A percentile compares a stretch with the other conserved stretches of the same genome.
These are phyloP conservation scores for Harpalus rufipes DNA, from an alignment of 2,888 invertebrate genomes.

Conservation along the genomic window DNA sequence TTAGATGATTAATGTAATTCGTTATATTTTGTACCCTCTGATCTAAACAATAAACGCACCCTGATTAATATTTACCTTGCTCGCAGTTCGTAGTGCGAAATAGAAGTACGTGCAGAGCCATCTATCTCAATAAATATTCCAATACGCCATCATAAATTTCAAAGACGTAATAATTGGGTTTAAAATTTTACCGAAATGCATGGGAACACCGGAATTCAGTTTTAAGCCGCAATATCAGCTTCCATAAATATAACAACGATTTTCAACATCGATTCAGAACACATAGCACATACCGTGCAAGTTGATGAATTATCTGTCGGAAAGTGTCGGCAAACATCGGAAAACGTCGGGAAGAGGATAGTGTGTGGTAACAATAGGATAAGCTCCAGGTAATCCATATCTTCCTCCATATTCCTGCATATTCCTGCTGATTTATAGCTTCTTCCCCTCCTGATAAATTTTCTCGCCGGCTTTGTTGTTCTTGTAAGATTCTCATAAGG, in stretches of 20 bases:
- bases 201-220: constrained; percentile 45
- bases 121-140: constrained; percentile 63
- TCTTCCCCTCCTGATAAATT: constrained; percentile 65
- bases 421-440: constrained; percentile 59
- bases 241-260: constrained; percentile 61
- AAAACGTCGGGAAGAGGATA: background rate
- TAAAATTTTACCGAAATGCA: constrained; percentile 59
- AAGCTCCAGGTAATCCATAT: constrained; percentile 65
- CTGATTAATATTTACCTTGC: constrained; percentile 21
- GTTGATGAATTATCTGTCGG: constrained; percentile 62
- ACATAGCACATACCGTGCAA: background rate
- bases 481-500: constrained; percentile 66
- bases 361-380: constrained; percentile 59
- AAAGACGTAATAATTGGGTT: constrained; percentile 59
- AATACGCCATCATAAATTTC: constrained; percentile 57
- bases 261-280: constrained; percentile 38
- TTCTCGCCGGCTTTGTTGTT: constrained; percentile 63
- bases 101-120: background rate
- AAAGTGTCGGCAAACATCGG: constrained; percentile 6
- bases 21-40: background rate
- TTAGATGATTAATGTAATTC: background rate
- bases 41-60: constrained; percentile 4
- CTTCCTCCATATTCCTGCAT: constrained; percentile 62
- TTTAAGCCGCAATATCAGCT: constrained; percentile 61
- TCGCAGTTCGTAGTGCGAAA: background rate